Base-by-base conservation (phyloP, 2,888 invertebrate genomes). In the Onthophagus sagittarius region DNA sequence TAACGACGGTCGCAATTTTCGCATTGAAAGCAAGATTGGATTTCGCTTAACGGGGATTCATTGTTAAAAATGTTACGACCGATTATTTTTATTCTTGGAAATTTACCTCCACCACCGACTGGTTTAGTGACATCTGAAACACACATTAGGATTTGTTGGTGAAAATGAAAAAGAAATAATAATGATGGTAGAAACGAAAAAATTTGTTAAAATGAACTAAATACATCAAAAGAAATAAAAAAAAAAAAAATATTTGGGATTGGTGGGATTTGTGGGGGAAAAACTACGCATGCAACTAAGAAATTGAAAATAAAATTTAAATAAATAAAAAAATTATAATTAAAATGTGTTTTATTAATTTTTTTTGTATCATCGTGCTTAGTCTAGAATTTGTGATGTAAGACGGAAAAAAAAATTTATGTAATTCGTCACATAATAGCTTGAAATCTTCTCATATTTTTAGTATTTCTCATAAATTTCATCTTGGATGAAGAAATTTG, bases 61-160 rank as follows among this genome's bases (percentile, higher is more conserved):
- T 23, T 23, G 3, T 23, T 23, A 23, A 23, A 92, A 23, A 23
- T 31, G 3, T 67, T 67, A 6, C 23, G 9, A 13, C 63, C 32
- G 67, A 23, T 67, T 23, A 9, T 6, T 67, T 32, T 67, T 23
- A 32, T 67, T n/a, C 67, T 23, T 23, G 39, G 39, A 53, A 53
- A 53, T 64, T 64, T 9, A 64, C 15, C 23, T 15, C 9, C 64
- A 64, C 23, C 23, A n/a, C n/a, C n/a, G n/a, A n/a, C n/a, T n/a
- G 11, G 23, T 64, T 15, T n/a, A 23, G 31, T 2, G 23, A 67
- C 67, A 33, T 73, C 73, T 73, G 73, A 67, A 73, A 73, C 72
- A 72, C 63, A 72, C 62, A 14, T 23, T 23, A 1, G 9, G 39
- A 14, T 64, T 64, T 67, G 67, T 67, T 67, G 23, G 39, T 53